Evolutionary conservation across 2,888 invertebrate species (phyloP), one percentile per base, ranked within the genome.

Genomic region (Pachymerium ferrugineum): DNA sequence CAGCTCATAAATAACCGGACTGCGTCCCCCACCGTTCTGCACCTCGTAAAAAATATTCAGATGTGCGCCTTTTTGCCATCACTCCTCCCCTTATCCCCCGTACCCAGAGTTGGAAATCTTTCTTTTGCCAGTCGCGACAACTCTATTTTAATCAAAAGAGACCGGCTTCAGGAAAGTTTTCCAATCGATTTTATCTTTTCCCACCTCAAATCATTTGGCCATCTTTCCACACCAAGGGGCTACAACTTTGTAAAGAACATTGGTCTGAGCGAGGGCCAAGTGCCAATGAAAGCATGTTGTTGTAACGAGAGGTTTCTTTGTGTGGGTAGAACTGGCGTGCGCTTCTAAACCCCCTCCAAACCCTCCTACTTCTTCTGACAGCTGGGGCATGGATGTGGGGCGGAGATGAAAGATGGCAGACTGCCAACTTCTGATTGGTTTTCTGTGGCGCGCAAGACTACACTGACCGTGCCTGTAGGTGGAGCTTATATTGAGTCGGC

Each of bases 381-480:
- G 54, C 47, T 72, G 72, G 70, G 38, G 72, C 62, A 54, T 54
- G 29, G 72, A 72, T 28, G 72, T 47, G 62, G 35, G 42, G 72
- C 47, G 54, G 47, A 62, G 33, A 72, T 72, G 72, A 72, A 72
- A 29, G 72, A 29, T 72, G 47, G 38, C 71, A 35, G 71, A 8
- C 42, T 42, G 71, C 30, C 62, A 33, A 30, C 31, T 69, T 72
- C 54, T 72, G 72, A 72, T 72, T 72, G 72, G 72, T 47, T 72
- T 72, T 72, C 72, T 33, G 28, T 29, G 72, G 25, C 68, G 73
- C 73, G 73, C 73, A 73, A 22, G 73, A 31, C 68, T 68, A 73
- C 73, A 68, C 25, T 68, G 67, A 28, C 67, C 35, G 31, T 22
- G 33, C 19, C 28, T 31, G 68, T 22, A 68, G 73, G 73, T 33